Evolutionary conservation across 2,113 vertebrate species (phyloP).

Genomic region (Neolamprologus fasciatus): DNA sequence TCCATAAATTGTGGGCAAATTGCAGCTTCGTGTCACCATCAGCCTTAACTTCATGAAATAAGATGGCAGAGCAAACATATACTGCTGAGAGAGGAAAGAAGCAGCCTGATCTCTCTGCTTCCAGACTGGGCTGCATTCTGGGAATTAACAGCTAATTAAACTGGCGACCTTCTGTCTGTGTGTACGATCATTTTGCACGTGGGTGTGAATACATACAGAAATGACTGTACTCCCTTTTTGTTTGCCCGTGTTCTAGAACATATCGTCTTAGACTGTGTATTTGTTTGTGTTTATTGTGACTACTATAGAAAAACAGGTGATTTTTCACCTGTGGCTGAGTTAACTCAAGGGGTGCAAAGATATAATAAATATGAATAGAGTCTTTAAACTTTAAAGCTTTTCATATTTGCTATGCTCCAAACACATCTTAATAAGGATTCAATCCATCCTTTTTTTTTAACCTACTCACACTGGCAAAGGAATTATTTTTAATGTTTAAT

Average conservation of each 20-base stretch:
- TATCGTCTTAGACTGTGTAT: neutral
- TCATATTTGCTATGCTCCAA: neutral
- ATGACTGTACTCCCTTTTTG: neutral
- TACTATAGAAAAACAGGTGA: neutral
- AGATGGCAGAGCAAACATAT: neutral
- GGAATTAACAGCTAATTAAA: conserved; percentile 9
- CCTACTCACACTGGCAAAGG: neutral
- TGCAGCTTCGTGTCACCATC: neutral
- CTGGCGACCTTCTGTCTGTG: conserved; percentile 13
- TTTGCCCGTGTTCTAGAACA: neutral
- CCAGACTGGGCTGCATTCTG: neutral
- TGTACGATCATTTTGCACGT: neutral
- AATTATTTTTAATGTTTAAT: neutral
- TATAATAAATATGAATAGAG: neutral
- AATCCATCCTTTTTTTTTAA: neutral
- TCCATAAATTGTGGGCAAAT: neutral
- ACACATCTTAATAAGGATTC: neutral
- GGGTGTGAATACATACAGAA: neutral
- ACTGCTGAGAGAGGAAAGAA: neutral
- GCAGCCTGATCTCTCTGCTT: neutral
- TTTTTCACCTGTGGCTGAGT: neutral
- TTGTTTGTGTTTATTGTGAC: neutral
- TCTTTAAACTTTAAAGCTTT: neutral
- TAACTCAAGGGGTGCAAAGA: neutral
- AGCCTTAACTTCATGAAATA: neutral